Evolutionary conservation across 2,888 invertebrate genomes (phyloP), one percentile per base, ranked within the genome.

Genomic region (Calameuta filiformis): DNA sequence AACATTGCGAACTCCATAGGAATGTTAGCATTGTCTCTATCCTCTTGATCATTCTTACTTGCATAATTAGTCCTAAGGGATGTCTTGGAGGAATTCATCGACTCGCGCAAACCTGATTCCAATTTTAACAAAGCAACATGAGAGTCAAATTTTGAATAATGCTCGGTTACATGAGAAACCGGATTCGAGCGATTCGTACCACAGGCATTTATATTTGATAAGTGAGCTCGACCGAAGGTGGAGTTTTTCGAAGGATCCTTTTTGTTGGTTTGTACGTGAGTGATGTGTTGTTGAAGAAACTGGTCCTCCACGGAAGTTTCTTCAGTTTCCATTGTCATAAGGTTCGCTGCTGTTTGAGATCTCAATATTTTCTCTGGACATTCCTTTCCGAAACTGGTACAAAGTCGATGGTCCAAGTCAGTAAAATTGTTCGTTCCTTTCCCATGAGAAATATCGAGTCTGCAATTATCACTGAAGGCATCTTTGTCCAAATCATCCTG

Each of bases 181-280:
- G 85, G 85, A 84, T 82, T 84, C 78, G 84, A 76, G 80, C 78
- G 83, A 81, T 82, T 82, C 80, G 86, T 83, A 86, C 87, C 86
- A 82, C 85, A 86, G 78, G 80, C 80, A 79, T 86, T 87, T 86
- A 82, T 86, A 84, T 86, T 87, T 56, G 40, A 56, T 23, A 56
- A 56, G 40, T 56, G 40, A 23, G 23, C 9, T 56, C 12, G 69
- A 56, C 75, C 73, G 75, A 33, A 35, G 34, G 34, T 77, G 40
- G 40, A 56, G 9, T 56, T 56, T 56, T 56, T 56, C 23, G 23
- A 56, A 76, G 81, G 81, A 81, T 75, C 78, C 79, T 81, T 69
- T 73, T 79, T 76, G 73, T 81, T 80, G 73, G 81, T 76, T 75
- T 84, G 82, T 74, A 83, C 78, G 79, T 85, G 81, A 77, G 81